A percentile compares a stretch with the other conserved stretches of the same genome.
Evolutionary conservation across 2,888 invertebrate species (phyloP).

Genomic region (Scelioninae gen. 2): DNA sequence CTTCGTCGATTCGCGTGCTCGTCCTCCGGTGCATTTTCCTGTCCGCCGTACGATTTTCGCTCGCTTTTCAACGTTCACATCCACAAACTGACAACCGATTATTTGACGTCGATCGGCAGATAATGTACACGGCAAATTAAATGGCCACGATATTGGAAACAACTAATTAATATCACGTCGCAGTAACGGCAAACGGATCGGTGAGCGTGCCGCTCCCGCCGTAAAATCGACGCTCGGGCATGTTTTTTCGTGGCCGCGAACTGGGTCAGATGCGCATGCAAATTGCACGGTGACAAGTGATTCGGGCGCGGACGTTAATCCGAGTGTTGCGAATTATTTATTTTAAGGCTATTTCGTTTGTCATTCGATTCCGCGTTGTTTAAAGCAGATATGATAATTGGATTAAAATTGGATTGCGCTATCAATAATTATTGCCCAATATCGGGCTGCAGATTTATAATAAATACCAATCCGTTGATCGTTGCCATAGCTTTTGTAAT

Average conservation of each 20-base stretch:
- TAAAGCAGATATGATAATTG: conserved; percentile 53
- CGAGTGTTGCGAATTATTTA: conserved; percentile 44
- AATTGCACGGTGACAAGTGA: conserved; percentile 54
- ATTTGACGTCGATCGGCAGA: conserved; percentile 39
- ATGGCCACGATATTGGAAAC: conserved; percentile 50
- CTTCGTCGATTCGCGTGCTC: conserved; percentile 20
- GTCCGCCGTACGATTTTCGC: conserved; percentile 24
- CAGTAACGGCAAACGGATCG: conserved; percentile 28
- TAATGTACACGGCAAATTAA: conserved; percentile 46
- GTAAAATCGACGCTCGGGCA: conserved; percentile 42
- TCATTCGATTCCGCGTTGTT: conserved; percentile 34
- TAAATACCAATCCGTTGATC: conserved; percentile 31
- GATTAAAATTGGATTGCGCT: conserved; percentile 51
- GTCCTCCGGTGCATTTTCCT: conserved; percentile 18
- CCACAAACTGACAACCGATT: conserved; percentile 36
- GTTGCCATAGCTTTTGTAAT: conserved; percentile 30
- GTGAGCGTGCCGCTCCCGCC: conserved; percentile 9
- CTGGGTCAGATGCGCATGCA: conserved; percentile 49
- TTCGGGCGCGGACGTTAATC: conserved; percentile 28
- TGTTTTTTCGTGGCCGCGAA: conserved; percentile 35
- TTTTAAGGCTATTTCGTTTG: conserved; percentile 43
- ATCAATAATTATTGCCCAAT: conserved; percentile 45
- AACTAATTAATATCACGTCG: conserved; percentile 53
- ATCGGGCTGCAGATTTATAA: conserved; percentile 27
- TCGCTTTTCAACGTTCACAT: conserved; percentile 17